phyloP scores from a whole-genome alignment of 2,797 vertebrate genomes.

The Pseudomugil tenellus region DNA sequence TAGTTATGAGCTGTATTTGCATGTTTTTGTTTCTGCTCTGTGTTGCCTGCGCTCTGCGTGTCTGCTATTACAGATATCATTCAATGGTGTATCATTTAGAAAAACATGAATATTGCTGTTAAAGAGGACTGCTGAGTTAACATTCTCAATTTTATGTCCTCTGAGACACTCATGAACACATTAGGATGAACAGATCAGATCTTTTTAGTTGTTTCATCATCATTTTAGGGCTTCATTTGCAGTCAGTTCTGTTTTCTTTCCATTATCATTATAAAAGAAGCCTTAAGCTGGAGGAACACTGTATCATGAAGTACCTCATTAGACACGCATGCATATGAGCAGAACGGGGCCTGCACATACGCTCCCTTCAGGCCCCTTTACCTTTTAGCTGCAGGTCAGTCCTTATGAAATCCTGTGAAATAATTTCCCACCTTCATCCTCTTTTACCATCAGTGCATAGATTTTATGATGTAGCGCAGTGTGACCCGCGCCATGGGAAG shows the following conservation, averaged over 20 bases:
- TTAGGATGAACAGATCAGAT: slow-evolving; percentile 28
- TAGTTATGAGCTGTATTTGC: neutral
- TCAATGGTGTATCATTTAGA: slow-evolving; percentile 2
- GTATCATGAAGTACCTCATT: slow-evolving; percentile 22
- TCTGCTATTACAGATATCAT: neutral
- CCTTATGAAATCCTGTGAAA: slow-evolving; percentile 77
- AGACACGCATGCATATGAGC: neutral
- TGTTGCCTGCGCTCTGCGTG: neutral
- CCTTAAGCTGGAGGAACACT: slow-evolving; percentile 49
- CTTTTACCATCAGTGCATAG: slow-evolving; percentile 38
- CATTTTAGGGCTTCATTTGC: slow-evolving; percentile 16
- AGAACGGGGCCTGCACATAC: slow-evolving; percentile 5
- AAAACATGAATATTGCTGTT: neutral
- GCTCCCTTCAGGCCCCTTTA: slow-evolving; percentile 51
- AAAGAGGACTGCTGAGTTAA: slow-evolving; percentile 1
- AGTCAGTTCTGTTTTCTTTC: slow-evolving; percentile 10
- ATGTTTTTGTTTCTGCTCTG: neutral
- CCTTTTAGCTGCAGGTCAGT: slow-evolving; percentile 68
- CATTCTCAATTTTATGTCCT: neutral
- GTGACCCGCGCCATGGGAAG: slow-evolving; percentile 38
- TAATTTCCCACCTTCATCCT: slow-evolving; percentile 56
- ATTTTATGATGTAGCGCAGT: slow-evolving; percentile 36
- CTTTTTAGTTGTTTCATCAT: slow-evolving; percentile 38
- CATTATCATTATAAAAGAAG: slow-evolving; percentile 34
- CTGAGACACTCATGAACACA: too few relatives aligned